These are phyloP conservation scores for Vireo altiloquus DNA, from an alignment of 2,113 vertebrate genomes.

Conservation along the genomic window DNA sequence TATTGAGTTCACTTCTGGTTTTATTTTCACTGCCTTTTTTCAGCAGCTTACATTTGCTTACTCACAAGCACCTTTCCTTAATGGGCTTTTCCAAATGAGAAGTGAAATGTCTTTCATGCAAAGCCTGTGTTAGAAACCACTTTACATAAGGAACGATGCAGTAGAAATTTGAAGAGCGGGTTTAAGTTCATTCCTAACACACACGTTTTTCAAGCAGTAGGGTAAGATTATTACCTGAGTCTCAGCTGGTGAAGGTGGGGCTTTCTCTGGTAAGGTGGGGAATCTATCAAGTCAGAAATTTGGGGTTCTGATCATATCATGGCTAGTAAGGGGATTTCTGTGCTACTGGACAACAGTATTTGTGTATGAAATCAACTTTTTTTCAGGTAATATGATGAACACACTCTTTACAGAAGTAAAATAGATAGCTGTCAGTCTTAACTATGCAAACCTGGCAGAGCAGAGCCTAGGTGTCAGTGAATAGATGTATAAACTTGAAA, in stretches of 20 bases:
- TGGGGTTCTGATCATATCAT: neutral
- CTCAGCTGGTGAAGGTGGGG: neutral
- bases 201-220: neutral
- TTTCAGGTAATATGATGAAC: neutral
- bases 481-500: neutral
- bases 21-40: neutral
- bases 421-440: neutral
- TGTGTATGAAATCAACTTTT: neutral
- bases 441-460: neutral
- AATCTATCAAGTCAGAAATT: neutral
- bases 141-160: neutral
- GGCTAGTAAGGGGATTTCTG: neutral
- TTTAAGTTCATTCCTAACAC: neutral
- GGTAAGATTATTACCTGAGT: neutral
- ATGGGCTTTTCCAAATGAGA: conserved; percentile 25
- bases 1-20: neutral
- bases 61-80: neutral
- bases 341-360: neutral
- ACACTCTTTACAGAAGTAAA: neutral
- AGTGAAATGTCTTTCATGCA: neutral
- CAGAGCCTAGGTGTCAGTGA: neutral
- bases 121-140: neutral
- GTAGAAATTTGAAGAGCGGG: neutral
- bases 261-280: neutral
- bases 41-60: neutral